Conservation (phyloP, 2,797 vertebrate genomes). For the Borostomias antarcticus region DNA sequence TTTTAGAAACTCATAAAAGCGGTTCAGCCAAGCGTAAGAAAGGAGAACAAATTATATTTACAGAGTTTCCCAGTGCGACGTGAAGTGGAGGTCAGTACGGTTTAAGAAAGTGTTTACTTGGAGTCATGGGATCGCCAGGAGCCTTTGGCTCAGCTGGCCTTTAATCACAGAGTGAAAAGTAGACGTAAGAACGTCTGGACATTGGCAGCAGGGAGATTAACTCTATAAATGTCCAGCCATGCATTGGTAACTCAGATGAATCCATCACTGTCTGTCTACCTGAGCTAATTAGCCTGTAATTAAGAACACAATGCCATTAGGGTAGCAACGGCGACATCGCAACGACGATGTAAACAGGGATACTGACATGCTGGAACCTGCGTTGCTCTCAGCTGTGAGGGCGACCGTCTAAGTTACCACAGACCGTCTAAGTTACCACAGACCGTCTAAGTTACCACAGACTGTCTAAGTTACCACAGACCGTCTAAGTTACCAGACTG, state of each 20-base stretch:
- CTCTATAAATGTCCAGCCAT: no score
- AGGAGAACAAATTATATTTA: neutral
- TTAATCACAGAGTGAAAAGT: neutral
- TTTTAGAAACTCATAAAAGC: neutral
- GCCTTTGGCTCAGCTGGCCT: neutral
- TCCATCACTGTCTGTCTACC: slow-evolving; percentile 41
- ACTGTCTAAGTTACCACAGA: no score
- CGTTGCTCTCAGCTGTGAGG: no score
- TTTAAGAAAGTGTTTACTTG: neutral
- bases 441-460: no score
- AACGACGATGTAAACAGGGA: neutral
- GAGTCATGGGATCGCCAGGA: neutral
- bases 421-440: no score
- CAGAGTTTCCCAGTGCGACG: neutral
- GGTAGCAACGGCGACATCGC: slow-evolving; percentile 27
- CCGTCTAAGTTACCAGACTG: no score
- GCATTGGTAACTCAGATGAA: slow-evolving; percentile 50
- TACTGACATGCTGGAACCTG: neutral
- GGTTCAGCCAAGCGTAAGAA: neutral
- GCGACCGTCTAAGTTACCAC: no score
- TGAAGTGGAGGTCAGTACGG: neutral
- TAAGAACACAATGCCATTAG: slow-evolving; percentile 36
- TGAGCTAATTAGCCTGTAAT: slow-evolving; percentile 45
- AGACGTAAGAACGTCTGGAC: neutral
- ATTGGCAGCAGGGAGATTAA: neutral